Percentiles rank a stretch among this genome's conserved stretches.
These are phyloP conservation scores for Mus minutoides DNA, from an alignment of 2,797 vertebrate genomes.

Conservation along the genomic window DNA sequence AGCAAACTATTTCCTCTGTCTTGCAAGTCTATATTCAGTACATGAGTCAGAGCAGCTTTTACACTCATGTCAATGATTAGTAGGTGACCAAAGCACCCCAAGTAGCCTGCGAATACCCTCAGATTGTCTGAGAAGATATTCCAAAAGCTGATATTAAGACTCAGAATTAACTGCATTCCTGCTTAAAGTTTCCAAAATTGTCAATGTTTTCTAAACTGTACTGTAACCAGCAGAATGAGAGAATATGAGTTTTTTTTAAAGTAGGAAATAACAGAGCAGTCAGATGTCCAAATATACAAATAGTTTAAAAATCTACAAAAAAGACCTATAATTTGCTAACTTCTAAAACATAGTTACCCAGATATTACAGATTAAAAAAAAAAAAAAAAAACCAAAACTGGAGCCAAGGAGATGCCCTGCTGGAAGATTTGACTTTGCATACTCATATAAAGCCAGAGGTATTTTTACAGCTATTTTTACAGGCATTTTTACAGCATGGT, in stretches of 20 bases:
- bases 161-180: background rate
- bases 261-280: background rate
- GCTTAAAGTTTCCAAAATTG: background rate
- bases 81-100: background rate
- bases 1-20: background rate
- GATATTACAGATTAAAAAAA: background rate
- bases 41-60: background rate
- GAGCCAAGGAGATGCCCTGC: background rate
- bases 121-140: background rate
- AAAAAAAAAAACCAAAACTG: too few relatives aligned
- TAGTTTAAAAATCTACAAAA: background rate
- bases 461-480: background rate
- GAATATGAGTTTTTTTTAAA: background rate
- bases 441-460: background rate
- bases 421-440: background rate
- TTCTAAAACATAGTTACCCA: background rate
- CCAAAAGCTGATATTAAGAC: background rate
- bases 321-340: background rate
- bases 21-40: background rate
- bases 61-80: fast-evolving
- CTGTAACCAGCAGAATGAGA: background rate
- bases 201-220: background rate
- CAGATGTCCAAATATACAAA: background rate
- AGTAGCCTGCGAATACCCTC: background rate
- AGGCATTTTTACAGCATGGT: too few relatives aligned